Percentiles rank a stretch among this genome's conserved stretches.
Conservation (phyloP, 2,113 vertebrate species). For the Hemichromis elongatus region DNA sequence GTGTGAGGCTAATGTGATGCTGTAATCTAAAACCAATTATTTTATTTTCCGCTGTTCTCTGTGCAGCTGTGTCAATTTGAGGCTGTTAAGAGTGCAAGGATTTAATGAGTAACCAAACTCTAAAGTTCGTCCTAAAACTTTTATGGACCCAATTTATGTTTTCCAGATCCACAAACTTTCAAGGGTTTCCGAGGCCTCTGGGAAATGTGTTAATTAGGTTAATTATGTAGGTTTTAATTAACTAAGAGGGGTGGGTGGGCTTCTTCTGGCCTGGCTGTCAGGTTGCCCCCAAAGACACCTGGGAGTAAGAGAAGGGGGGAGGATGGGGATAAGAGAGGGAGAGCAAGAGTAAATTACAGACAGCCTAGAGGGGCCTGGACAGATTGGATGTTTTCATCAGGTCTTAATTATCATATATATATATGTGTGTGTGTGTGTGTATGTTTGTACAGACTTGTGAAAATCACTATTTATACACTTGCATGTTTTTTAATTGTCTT, state of each 20-base stretch:
- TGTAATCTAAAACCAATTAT: constrained; percentile 19
- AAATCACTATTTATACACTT: neutral
- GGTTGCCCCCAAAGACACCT: constrained; percentile 45
- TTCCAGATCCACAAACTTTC: constrained; percentile 39
- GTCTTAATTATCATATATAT: neutral
- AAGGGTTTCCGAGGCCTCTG: constrained; percentile 41
- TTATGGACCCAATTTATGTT: constrained; percentile 19
- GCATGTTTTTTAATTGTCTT: neutral
- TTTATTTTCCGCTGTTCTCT: neutral
- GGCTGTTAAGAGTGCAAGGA: neutral
- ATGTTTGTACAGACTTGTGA: neutral
- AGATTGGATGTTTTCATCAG: neutral
- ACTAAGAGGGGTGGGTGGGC: constrained; percentile 6
- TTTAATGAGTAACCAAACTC: constrained; percentile 4
- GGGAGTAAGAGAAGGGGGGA: neutral
- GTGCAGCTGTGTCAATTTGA: neutral
- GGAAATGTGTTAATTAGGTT: constrained; percentile 48
- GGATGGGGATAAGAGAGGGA: neutral
- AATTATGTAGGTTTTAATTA: constrained; percentile 54
- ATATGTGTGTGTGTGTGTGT: too few species aligned
- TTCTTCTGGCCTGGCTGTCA: constrained; percentile 9
- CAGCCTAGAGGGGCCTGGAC: neutral
- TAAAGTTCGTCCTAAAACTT: constrained; percentile 34
- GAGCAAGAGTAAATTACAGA: neutral
- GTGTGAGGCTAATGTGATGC: neutral